phyloP scores from a whole-genome alignment of 2,113 vertebrate genomes.

The Macrotis lagotis region DNA sequence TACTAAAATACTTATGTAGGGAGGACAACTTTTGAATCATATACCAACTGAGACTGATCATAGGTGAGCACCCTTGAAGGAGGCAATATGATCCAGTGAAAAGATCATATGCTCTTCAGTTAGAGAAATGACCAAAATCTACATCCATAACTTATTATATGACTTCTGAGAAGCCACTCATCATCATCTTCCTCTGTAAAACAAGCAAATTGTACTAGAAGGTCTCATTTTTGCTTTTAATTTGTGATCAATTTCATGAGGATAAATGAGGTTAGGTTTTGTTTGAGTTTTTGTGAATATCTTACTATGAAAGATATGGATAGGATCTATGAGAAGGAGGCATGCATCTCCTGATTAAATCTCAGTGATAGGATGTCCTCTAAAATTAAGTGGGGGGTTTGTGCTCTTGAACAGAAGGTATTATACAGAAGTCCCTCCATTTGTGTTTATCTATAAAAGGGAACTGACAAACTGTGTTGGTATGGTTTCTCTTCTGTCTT shows the following conservation, averaged over 20 bases:
- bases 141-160: neutral
- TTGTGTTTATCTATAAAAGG: neutral
- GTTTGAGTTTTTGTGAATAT: neutral
- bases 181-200: neutral
- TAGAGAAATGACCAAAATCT: neutral
- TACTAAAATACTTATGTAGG: neutral
- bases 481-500: neutral
- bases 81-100: neutral
- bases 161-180: neutral
- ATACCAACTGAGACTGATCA: neutral
- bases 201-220: neutral
- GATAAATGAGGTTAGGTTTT: neutral
- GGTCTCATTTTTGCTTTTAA: neutral
- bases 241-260: neutral
- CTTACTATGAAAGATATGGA: neutral
- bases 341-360: neutral
- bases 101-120: neutral
- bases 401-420: neutral
- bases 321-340: neutral
- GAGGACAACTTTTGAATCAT: neutral
- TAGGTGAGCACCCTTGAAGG: neutral
- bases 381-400: neutral
- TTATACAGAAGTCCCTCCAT: neutral
- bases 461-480: neutral
- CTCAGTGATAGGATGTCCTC: neutral